phyloP scores from a whole-genome alignment of 1,140 invertebrate genomes.

The Potamilus streckersoni region DNA sequence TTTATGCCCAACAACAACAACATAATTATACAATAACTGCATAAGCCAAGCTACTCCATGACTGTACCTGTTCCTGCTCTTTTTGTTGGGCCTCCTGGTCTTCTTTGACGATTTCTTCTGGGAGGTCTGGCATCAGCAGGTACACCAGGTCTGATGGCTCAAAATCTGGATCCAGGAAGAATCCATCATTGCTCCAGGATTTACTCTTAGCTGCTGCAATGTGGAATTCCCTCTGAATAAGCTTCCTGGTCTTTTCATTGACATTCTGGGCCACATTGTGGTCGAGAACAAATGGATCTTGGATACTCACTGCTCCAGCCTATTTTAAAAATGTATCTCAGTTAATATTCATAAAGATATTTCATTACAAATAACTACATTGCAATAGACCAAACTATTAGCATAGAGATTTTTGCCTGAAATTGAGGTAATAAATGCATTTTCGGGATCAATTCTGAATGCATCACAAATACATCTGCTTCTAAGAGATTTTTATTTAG shows the following conservation, averaged over 20 bases:
- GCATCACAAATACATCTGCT: no score
- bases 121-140: slow-evolving; percentile 26
- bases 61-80: no score
- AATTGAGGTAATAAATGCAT: no score
- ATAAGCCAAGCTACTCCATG: no score
- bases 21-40: no score
- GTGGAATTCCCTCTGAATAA: slow-evolving; percentile 40
- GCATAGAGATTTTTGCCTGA: no score
- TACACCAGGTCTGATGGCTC: slow-evolving; percentile 27
- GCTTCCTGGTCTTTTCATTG: slow-evolving; percentile 43
- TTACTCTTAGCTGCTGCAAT: slow-evolving; percentile 42
- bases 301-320: slow-evolving; percentile 46
- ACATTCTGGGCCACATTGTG: slow-evolving; percentile 58
- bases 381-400: neutral
- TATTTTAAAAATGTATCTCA: slow-evolving; percentile 17
- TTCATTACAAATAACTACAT: slow-evolving; percentile 2
- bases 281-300: slow-evolving; percentile 60
- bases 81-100: slow-evolving; percentile 26
- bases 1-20: no score
- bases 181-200: slow-evolving; percentile 36
- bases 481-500: no score
- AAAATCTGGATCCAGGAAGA: slow-evolving; percentile 12
- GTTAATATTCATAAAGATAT: neutral
- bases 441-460: no score
- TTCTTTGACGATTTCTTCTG: slow-evolving; percentile 26